Percentiles rank a stretch among this genome's conserved stretches.
Conservation (phyloP, 2,797 vertebrate species). For the Chaetophractus vellerosus region DNA sequence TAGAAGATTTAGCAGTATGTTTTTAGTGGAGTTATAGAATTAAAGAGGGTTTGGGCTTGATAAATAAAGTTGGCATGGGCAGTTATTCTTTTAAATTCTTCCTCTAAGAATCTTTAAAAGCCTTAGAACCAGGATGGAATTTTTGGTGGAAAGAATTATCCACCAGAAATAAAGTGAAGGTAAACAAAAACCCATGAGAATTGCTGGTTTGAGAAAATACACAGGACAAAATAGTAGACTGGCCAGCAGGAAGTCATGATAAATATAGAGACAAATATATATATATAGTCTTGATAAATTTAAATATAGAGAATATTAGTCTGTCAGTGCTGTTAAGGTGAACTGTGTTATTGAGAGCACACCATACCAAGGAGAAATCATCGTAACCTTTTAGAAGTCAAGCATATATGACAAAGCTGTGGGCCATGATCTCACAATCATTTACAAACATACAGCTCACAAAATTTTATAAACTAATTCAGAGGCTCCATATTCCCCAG, state of each 20-base stretch:
- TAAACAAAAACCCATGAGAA: background rate
- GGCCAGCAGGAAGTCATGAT: background rate
- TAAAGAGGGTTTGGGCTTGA: background rate
- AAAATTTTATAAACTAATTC: background rate
- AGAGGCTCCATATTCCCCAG: background rate
- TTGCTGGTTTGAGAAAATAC: background rate
- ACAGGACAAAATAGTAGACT: background rate
- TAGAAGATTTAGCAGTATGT: constrained; percentile 97
- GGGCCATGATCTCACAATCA: background rate
- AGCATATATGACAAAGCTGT: background rate
- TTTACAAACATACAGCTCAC: too few species aligned
- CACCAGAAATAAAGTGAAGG: background rate
- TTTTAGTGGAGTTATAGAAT: constrained; percentile 63
- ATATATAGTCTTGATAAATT: too few species aligned
- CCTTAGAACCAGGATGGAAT: background rate
- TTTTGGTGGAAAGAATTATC: background rate
- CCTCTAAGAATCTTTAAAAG: background rate
- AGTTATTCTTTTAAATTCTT: constrained; percentile 28
- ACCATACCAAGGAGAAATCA: rapidly evolving
- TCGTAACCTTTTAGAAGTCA: background rate
- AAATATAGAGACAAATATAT: too few species aligned
- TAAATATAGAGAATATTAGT: too few species aligned
- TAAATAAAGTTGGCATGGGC: background rate
- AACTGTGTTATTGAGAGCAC: too few species aligned
- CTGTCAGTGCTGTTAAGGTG: rapidly evolving